phyloP scores from a whole-genome alignment of 1,140 invertebrate species.

The Leptinotarsa defecta region DNA sequence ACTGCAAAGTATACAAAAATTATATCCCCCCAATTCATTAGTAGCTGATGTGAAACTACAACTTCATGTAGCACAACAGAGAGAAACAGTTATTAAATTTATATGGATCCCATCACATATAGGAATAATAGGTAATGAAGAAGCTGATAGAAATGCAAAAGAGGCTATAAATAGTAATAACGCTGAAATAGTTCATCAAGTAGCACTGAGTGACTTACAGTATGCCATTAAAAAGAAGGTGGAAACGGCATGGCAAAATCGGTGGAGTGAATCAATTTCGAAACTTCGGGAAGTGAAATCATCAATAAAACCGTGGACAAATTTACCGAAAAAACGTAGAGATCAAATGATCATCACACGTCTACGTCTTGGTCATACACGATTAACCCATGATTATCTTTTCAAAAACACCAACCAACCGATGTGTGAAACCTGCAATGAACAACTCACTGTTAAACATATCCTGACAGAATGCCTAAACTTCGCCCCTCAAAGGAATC shows the following conservation, averaged over 20 bases:
- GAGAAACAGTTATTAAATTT: background rate
- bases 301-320: no score
- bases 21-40: background rate
- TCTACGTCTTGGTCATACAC: no score
- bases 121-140: background rate
- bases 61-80: background rate
- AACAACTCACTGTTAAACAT: no score
- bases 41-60: background rate
- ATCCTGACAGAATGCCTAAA: no score
- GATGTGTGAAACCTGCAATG: no score
- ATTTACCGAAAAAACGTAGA: no score
- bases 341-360: no score
- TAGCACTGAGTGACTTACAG: background rate
- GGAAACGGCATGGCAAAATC: background rate
- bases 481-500: no score
- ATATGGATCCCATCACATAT: slow-evolving; percentile 7
- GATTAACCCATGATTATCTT: no score
- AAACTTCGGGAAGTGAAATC: no score
- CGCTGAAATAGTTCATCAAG: background rate
- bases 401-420: no score
- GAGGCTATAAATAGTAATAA: background rate
- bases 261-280: background rate
- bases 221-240: background rate
- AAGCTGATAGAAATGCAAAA: background rate
- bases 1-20: background rate